Base-by-base conservation (phyloP, 2,888 invertebrate genomes). In the Sinopyrophorus schimmeli region DNA sequence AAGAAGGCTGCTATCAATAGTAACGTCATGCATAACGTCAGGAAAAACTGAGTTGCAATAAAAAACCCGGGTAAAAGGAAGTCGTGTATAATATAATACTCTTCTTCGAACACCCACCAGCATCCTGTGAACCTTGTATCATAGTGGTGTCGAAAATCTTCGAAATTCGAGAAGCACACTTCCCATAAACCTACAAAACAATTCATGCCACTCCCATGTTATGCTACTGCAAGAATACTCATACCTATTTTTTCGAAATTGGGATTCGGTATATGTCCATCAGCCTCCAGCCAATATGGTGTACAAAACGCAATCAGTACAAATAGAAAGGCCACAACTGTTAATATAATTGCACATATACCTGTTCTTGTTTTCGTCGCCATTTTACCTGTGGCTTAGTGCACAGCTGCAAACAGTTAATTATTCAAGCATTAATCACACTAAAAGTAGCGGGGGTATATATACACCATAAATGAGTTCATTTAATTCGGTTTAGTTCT, bases 81-180 rank as follows among this genome's bases (percentile, higher is more conserved):
- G 62, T 93, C 89, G 64, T 92, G 87, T 58, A 97, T 92, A 47
- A 94, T 94, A 68, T 94, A 92, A 71, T 92, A 95, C 74, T 97
- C 96, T 71, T 94, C 95, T 74, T 96, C 92, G 67, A 95, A 94
- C 50, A 97, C 89, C 94, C 96, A 97, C 90, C 93, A 93, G 68
- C 97, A 97, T 0, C 92, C 92, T 9, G 78, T 80, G 64, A 92
- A 92, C 39, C 79, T 77, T 3, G 83, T 85, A 65, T 95, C 92
- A 74, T 95, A 96, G 50, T 84, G 82, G 57, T 88, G 86, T 59
- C 88, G 86, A 3, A 89, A 83, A 69, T 96, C 95, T 73, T 88
- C 84, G 69, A 93, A 94, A 28, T 87, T 81, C 62, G 86, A 81
- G 64, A 97, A 92, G 70, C 97, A 97, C 2, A 93, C 92, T 73